phyloP scores from a whole-genome alignment of 1,140 invertebrate genomes.

The Bombus ignitus region DNA sequence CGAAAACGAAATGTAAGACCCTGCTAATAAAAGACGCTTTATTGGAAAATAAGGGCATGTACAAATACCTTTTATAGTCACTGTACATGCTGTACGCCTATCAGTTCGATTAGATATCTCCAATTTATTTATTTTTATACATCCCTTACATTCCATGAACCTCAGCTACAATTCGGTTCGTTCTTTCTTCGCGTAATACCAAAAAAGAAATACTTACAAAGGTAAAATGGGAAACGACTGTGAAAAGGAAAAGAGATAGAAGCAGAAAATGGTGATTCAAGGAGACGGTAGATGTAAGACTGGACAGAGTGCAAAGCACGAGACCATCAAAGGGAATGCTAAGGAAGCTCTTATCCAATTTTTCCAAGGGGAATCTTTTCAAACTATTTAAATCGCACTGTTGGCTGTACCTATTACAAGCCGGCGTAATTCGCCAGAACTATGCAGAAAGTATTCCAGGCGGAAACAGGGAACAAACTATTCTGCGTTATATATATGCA shows the following conservation, averaged over 20 bases:
- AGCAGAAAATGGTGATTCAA: no score
- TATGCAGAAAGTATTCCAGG: conserved; percentile 65
- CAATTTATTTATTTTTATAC: no score
- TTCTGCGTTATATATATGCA: conserved; percentile 57
- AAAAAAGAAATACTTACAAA: not conserved
- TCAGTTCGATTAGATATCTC: no score
- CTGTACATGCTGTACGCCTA: no score
- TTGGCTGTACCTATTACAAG: conserved; percentile 23
- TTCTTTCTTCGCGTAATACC: no score
- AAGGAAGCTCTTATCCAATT: conserved; percentile 53
- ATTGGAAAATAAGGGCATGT: no score
- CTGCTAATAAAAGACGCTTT: no score
- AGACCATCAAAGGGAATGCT: conserved; percentile 32
- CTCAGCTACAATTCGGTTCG: no score
- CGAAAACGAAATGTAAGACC: no score
- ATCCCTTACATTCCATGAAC: no score
- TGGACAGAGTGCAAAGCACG: not conserved
- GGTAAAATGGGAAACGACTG: not conserved
- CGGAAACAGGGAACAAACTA: conserved; percentile 60
- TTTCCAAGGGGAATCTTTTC: conserved; percentile 58
- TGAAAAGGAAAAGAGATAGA: not conserved
- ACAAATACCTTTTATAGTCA: no score
- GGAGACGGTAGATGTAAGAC: not conserved
- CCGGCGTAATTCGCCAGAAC: conserved; percentile 59
- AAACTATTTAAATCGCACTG: conserved; percentile 68